phyloP scores from a whole-genome alignment of 2,797 vertebrate genomes.

The Selene dorsalis region DNA sequence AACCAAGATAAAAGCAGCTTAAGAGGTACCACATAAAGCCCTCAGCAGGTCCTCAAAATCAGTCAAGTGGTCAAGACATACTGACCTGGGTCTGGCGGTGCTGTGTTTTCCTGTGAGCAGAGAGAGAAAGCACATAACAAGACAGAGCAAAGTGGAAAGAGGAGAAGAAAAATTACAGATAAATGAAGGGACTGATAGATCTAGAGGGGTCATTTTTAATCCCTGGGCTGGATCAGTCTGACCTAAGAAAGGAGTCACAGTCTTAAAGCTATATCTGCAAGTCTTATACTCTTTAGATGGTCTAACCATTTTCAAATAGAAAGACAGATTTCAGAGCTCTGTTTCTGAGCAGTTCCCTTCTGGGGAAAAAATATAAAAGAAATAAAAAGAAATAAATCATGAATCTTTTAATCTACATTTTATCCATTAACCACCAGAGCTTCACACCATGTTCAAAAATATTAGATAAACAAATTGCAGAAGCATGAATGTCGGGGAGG shows the following conservation, averaged over 20 bases:
- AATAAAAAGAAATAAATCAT: background rate
- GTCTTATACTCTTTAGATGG: conserved; percentile 6
- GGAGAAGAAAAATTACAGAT: conserved; percentile 1
- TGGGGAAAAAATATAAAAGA: background rate
- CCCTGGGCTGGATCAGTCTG: conserved; percentile 31
- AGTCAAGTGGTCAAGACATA: conserved; percentile 47
- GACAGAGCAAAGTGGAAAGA: conserved; percentile 2
- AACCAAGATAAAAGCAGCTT: conserved; percentile 49
- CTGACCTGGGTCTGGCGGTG: conserved; percentile 78
- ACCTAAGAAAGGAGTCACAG: conserved; percentile 53
- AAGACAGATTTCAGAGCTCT: background rate
- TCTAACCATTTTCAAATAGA: conserved; percentile 12
- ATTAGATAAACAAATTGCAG: no score
- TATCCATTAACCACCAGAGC: background rate
- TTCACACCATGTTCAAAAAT: background rate
- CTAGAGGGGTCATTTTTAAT: conserved; percentile 25
- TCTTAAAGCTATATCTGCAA: conserved; percentile 15
- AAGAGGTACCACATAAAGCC: conserved; percentile 42
- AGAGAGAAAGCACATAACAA: conserved; percentile 17
- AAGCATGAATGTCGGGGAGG: background rate
- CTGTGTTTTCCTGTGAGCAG: conserved; percentile 69
- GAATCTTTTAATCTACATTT: background rate
- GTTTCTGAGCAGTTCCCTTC: background rate
- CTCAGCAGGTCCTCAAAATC: conserved; percentile 44
- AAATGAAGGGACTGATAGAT: conserved; percentile 15